Evolutionary conservation across 2,888 invertebrate genomes (phyloP).

Genomic region (Zele albiditarsus): DNA sequence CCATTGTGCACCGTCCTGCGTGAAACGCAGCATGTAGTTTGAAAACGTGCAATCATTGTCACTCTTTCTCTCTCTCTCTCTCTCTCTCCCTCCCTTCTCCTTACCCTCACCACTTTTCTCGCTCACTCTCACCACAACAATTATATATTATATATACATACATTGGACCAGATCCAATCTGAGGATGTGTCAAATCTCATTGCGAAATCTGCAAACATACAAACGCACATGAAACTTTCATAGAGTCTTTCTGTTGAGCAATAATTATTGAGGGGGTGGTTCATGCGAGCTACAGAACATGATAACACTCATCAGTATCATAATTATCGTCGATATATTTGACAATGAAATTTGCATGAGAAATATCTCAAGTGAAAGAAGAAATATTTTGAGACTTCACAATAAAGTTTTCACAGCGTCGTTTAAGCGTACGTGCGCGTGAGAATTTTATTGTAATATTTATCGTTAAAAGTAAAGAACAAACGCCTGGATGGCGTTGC

Average conservation of each 20-base stretch:
- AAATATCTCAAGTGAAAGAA: not conserved
- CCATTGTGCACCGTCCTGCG: slow-evolving; percentile 52
- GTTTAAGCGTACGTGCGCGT: not conserved
- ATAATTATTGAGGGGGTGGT: not conserved
- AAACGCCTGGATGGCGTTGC: not conserved
- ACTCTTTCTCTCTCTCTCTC: not conserved
- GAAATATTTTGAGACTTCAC: not conserved
- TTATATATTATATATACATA: not conserved
- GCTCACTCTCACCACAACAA: not conserved
- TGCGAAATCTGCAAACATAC: not conserved
- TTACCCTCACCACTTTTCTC: not conserved
- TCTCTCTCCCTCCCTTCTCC: slow-evolving; percentile 9
- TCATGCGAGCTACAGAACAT: not conserved
- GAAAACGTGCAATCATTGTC: slow-evolving; percentile 24
- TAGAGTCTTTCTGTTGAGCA: slow-evolving; percentile 11
- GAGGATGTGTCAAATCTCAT: slow-evolving; percentile 22
- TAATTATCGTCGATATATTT: not conserved
- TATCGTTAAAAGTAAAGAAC: not conserved
- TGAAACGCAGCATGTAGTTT: slow-evolving; percentile 48
- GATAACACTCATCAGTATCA: not conserved
- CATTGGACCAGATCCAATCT: slow-evolving; percentile 20
- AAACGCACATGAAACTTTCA: not conserved
- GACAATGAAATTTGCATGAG: not conserved
- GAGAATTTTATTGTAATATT: not conserved
- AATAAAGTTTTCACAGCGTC: not conserved